Percentiles rank a stretch among this genome's conserved stretches.
These are phyloP conservation scores for Halictus rubicundus DNA, from an alignment of 1,140 invertebrate species.

Conservation along the genomic window DNA sequence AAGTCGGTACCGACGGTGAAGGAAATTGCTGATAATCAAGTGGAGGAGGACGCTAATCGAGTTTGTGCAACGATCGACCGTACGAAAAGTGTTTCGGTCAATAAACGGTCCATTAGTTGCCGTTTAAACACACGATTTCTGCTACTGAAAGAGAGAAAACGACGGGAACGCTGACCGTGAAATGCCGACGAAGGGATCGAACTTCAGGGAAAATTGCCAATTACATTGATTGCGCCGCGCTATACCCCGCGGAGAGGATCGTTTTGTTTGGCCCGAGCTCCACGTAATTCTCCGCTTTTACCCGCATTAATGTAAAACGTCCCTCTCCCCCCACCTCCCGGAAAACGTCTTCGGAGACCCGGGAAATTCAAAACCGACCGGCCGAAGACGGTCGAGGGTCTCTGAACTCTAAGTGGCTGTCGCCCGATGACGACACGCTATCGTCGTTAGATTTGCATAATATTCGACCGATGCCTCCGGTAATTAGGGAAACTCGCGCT, in stretches of 20 bases:
- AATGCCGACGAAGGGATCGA: constrained; percentile 58
- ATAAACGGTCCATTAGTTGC: constrained; percentile 64
- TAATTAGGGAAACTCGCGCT: no score
- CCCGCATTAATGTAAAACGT: constrained; percentile 18
- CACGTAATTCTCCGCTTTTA: neutral
- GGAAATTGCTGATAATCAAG: constrained; percentile 49
- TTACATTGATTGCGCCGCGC: constrained; percentile 53
- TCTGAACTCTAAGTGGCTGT: constrained; percentile 7
- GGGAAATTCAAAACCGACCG: neutral
- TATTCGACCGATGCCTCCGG: neutral
- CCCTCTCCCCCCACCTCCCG: no score
- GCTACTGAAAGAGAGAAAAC: constrained; percentile 41
- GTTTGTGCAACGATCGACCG: constrained; percentile 49
- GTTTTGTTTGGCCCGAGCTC: constrained; percentile 12
- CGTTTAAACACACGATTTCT: constrained; percentile 62
- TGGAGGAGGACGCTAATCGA: constrained; percentile 55
- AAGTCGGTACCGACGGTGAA: neutral
- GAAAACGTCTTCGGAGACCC: neutral
- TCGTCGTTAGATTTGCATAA: constrained; percentile 17
- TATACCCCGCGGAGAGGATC: neutral
- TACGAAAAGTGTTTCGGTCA: constrained; percentile 57
- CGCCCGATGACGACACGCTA: no score
- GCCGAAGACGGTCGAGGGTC: neutral
- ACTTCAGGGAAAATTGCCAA: constrained; percentile 58
- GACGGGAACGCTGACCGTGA: constrained; percentile 36